Percentiles rank a stretch among this genome's conserved stretches.
Evolutionary conservation across 1,140 invertebrate species (phyloP).

Genomic region (Rhopalosiphum padi): DNA sequence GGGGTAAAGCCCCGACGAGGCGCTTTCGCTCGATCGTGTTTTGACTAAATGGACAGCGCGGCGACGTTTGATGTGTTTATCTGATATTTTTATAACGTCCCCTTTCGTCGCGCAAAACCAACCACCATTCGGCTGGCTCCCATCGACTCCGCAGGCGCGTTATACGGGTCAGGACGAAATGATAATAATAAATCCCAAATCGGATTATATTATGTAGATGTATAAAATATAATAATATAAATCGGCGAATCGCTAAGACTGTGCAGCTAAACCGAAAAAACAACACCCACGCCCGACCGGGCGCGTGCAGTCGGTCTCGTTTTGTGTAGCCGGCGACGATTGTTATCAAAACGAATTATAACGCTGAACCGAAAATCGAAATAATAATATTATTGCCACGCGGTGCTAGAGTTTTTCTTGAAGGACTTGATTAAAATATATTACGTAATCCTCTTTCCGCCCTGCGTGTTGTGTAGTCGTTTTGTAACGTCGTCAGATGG

Average conservation of each 20-base stretch:
- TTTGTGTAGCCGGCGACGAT: not conserved
- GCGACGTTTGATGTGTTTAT: constrained; percentile 56
- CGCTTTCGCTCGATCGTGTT: constrained; percentile 12
- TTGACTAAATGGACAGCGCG: constrained; percentile 40
- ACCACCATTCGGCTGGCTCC: not conserved
- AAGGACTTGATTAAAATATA: not conserved
- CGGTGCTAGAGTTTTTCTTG: not conserved
- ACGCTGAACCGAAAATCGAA: not conserved
- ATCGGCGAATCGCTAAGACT: constrained; percentile 22
- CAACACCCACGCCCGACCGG: constrained; percentile 27
- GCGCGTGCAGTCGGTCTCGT: constrained; percentile 5
- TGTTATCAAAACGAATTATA: constrained; percentile 53
- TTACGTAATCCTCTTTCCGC: not conserved
- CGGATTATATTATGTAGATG: constrained; percentile 36
- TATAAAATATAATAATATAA: constrained; percentile 7
- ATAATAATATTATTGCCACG: constrained; percentile 28
- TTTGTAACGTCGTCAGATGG: not conserved
- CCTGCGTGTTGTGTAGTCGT: not conserved
- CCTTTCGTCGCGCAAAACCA: not conserved
- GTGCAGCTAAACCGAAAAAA: constrained; percentile 53
- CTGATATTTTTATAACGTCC: constrained; percentile 44
- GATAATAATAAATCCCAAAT: constrained; percentile 52
- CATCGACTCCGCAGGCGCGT: not conserved
- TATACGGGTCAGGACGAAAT: not conserved
- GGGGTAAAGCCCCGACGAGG: not conserved